Evolutionary conservation across 1,140 invertebrate genomes (phyloP).

Genomic region (Cyclargus thomasi): DNA sequence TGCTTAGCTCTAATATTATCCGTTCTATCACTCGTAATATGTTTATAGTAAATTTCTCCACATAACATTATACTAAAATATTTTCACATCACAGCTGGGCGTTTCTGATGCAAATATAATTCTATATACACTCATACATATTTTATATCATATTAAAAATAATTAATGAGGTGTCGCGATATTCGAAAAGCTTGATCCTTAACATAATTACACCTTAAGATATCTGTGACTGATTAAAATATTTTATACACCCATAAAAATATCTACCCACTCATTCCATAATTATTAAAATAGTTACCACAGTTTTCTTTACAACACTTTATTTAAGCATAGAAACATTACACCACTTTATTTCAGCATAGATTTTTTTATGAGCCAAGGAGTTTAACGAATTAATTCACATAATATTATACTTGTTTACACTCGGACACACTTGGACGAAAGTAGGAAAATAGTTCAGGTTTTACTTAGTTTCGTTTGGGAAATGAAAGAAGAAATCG

Average conservation of each 20-base stretch:
- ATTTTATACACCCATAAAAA: background rate
- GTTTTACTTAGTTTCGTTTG: no score
- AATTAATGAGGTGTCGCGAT: background rate
- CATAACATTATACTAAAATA: constrained; percentile 1
- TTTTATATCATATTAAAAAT: background rate
- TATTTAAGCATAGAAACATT: no score
- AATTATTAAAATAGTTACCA: no score
- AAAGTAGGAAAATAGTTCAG: no score
- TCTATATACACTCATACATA: background rate
- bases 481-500: background rate
- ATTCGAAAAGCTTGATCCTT: background rate
- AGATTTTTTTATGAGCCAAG: no score
- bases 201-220: background rate
- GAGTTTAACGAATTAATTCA: no score
- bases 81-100: background rate
- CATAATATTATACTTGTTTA: no score
- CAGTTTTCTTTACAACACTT: no score
- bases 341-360: no score
- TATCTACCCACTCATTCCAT: background rate
- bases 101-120: constrained; percentile 1
- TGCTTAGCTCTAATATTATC: background rate
- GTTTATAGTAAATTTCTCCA: background rate
- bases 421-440: no score
- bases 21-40: background rate
- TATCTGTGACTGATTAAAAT: background rate